Evolutionary conservation across 1,140 invertebrate species (phyloP), one percentile per base, ranked within the genome.

Genomic region (Lepidurus packardi): DNA sequence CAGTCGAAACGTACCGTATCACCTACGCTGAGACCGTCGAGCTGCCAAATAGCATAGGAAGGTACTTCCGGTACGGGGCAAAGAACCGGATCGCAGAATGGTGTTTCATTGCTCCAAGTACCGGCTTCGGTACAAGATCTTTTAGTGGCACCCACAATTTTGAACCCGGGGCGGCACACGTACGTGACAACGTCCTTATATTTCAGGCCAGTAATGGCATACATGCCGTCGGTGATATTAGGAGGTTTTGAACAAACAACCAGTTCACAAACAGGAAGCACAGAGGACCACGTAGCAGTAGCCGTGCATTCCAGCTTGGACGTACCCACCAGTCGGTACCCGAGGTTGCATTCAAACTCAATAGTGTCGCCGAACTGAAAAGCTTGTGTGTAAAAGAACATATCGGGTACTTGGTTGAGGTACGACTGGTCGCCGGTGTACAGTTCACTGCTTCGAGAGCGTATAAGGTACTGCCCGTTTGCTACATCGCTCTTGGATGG

Each of bases 1-100:
- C 89, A 89, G 65, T 84, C 80, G 80, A 87, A 89, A 34, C 79
- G 83, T n/a, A 87, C 82, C 76, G 84, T 84, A 79, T 85, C 84
- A 16, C 85, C 86, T 79, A 85, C 85, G 41, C 81, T 81, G 80
- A 85, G 86, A 75, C 83, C 83, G 8, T 80, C 80, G 13, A 82
- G 82, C 73, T 77, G 47, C 21, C 45, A 78, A 10, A 24, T 74
- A 34, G 77, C 78, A 16, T 77, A 47, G 16, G 53, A 34, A n/a
- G 78, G 77, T 76, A 76, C 77, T 77, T 79, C 77, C n/a, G 81
- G 78, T 9, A 81, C 77, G 11, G 80, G 78, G 65, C 83, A 84
- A 9, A 78, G 77, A 1, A 84, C 78, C 11, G 78, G 80, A 43
- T 82, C 78, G 81, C 85, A 86, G 1, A 80, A 43, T 11, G 85